Evolutionary conservation across 2,113 vertebrate species (phyloP), one percentile per base, ranked within the genome.

Genomic region (Pollachius pollachius): DNA sequence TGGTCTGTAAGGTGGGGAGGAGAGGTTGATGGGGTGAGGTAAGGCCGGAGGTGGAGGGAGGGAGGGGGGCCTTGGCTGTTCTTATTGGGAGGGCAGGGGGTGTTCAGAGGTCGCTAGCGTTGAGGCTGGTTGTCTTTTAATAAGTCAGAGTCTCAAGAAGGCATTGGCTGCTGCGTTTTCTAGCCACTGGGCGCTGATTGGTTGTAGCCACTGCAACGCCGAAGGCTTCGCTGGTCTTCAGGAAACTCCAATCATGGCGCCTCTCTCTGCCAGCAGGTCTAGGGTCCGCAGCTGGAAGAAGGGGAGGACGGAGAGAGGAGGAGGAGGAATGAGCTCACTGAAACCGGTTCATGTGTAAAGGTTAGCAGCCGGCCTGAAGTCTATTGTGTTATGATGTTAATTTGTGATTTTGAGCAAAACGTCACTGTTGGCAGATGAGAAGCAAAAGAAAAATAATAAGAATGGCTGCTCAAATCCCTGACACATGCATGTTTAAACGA

Each of bases 241-340:
- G 0, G 85, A 84, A 25, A 90, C 74, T 25, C 82, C 68, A 41
- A 84, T 83, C 5, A 89, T 86, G 48, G 86, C 78, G 76, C 73
- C 5, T 65, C 75, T 73, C 17, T 81, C 82, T 77, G 90, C 84
- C 57, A 88, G 78, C 62, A 81, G 83, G 61, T 92, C 91, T 73
- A 87, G 90, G 59, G 79, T 85, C 80, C 91, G 95, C 86, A 92
- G 89, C 96, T 98, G 80, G n/a, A 77, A 21, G 15, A 41, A 25
- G 61, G 0, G 64, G 66, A 15, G 56, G 16, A 80, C 9, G 11
- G 41, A 48, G 41, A 48, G 41, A 48, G 11, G 41, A 48, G 8
- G 41, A 48, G 41, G 8, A 34, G 30, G 30, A 9, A 2, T 48
- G 41, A 48, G 2, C 0, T 41, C 37, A 41, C 37, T 8, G 37